Conservation (phyloP, 2,888 invertebrate genomes). For the Andrena fulva region DNA sequence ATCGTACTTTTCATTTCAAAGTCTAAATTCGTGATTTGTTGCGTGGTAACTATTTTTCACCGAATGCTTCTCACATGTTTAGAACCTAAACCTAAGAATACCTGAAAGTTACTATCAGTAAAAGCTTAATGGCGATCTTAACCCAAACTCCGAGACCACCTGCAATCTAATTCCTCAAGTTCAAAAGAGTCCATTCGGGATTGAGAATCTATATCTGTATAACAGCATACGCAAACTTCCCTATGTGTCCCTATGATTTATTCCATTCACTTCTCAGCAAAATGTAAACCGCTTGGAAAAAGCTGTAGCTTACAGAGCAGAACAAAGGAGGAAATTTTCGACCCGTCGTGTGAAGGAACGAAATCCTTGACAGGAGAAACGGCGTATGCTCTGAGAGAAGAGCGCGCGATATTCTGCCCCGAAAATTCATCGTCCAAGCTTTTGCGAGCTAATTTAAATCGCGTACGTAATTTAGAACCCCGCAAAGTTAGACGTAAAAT, state of each 20-base stretch:
- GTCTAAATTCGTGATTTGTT: too few species aligned
- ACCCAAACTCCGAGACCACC: too few species aligned
- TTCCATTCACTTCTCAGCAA: constrained; percentile 3
- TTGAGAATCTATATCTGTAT: background rate
- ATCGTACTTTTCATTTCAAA: too few species aligned
- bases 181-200: too few species aligned
- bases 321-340: constrained; percentile 20
- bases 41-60: too few species aligned
- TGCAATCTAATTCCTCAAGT: too few species aligned
- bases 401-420: constrained; percentile 16
- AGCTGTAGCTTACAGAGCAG: background rate
- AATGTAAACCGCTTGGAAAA: constrained; percentile 11
- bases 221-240: background rate
- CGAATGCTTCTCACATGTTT: too few species aligned
- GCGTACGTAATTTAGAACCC: too few species aligned
- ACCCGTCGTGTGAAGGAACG: constrained; percentile 28
- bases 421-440: constrained; percentile 23
- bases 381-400: background rate
- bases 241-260: constrained; percentile 1
- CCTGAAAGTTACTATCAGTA: too few species aligned
- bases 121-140: too few species aligned
- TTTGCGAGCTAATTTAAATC: constrained; percentile 27
- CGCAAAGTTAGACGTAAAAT: too few species aligned
- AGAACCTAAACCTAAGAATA: too few species aligned
- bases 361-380: constrained; percentile 4